phyloP scores from a whole-genome alignment of 1,140 invertebrate genomes.

The Drosophila bifasciata region DNA sequence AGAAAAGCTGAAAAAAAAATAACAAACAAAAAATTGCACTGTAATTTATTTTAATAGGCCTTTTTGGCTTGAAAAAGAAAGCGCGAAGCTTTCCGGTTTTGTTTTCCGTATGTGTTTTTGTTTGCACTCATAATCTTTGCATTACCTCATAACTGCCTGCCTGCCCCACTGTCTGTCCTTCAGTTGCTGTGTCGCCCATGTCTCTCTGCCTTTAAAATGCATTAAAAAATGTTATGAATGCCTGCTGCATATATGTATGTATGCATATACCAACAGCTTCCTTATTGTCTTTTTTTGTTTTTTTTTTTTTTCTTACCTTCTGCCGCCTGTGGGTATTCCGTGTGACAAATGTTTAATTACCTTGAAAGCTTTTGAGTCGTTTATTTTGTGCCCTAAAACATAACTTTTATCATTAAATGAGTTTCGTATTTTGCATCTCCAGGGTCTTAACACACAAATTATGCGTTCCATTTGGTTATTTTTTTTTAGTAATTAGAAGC shows the following conservation, averaged over 20 bases:
- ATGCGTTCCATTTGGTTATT: constrained; percentile 17
- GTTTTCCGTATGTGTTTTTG: constrained; percentile 36
- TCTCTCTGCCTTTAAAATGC: constrained; percentile 56
- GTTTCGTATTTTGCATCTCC: constrained; percentile 37
- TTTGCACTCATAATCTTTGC: constrained; percentile 69
- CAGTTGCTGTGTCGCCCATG: background rate
- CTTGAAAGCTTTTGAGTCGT: constrained; percentile 55
- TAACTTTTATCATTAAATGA: constrained; percentile 73
- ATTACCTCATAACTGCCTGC: constrained; percentile 48
- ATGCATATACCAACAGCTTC: constrained; percentile 15
- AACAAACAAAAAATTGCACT: constrained; percentile 67
- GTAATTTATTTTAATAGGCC: constrained; percentile 78
- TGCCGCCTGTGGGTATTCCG: constrained; percentile 15
- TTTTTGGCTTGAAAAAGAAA: constrained; percentile 60
- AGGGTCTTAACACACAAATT: constrained; percentile 39
- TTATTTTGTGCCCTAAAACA: constrained; percentile 52
- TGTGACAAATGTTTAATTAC: constrained; percentile 69
- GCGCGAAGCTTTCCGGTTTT: constrained; percentile 39
- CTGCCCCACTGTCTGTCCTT: background rate
- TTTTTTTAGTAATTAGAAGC: too few species aligned
- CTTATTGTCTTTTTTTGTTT: constrained; percentile 24
- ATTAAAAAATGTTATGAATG: constrained; percentile 67
- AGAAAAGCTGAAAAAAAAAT: background rate
- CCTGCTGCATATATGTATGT: constrained; percentile 42
- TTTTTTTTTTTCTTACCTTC: constrained; percentile 6